Percentiles rank a stretch among this genome's conserved stretches.
phyloP scores from a whole-genome alignment of 2,888 invertebrate species.

The Melanostoma scalare region DNA sequence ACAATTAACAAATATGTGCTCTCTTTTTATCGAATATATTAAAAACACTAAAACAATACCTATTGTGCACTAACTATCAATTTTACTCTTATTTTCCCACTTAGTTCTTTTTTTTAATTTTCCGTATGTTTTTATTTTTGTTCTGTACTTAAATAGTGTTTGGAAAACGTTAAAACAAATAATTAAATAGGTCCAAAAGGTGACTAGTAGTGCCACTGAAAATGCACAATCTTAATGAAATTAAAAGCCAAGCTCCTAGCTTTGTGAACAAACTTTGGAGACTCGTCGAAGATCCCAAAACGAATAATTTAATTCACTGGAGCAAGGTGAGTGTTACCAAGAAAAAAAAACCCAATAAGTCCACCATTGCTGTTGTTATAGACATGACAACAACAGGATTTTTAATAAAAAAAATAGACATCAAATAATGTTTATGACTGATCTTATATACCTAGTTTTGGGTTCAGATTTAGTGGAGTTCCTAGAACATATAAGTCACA shows the following conservation, averaged over 20 bases:
- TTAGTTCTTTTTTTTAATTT: conserved; percentile 22
- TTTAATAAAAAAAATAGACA: neutral
- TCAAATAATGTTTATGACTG: too few species aligned
- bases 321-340: conserved; percentile 88
- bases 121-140: conserved; percentile 9
- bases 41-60: neutral
- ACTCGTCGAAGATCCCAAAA: conserved; percentile 94
- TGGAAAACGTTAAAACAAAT: conserved; percentile 13
- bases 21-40: neutral
- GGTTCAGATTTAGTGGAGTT: too few species aligned
- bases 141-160: conserved; percentile 41
- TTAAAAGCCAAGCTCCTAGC: conserved; percentile 87
- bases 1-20: too few species aligned
- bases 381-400: neutral
- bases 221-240: conserved; percentile 79
- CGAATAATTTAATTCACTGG: conserved; percentile 96
- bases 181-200: conserved; percentile 10
- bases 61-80: neutral
- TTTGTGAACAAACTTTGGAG: conserved; percentile 97
- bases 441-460: too few species aligned
- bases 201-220: conserved; percentile 12
- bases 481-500: too few species aligned
- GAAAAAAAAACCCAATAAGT: neutral
- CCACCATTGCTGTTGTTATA: conserved; percentile 1
- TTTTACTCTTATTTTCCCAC: conserved; percentile 37